Base-by-base conservation (phyloP, 2,888 invertebrate genomes). In the Lepidochrysops patricia region DNA sequence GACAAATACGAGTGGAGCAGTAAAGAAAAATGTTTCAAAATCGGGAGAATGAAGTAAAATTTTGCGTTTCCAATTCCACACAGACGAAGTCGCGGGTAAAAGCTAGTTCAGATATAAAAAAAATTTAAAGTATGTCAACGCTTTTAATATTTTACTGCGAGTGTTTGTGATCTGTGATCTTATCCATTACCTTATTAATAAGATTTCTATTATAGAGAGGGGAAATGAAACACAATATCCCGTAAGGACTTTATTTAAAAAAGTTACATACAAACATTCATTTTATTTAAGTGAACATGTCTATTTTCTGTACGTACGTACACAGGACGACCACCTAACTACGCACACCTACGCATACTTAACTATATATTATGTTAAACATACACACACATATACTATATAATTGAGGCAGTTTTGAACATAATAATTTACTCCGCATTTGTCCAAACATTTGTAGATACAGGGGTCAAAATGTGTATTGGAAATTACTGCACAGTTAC, bases 251-350 rank as follows among this genome's bases (percentile, higher is more conserved):
- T 86, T 81, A 83, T 78, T 83, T 84, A 85, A 60, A 88, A 89
- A 89, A 89, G 70, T 87, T 89, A 89, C 89, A 89, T 89, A 89
- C 82, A 89, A 89, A 89, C 89, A 89, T 83, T 83, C 84, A 89
- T 80, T 79, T 73, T 58, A 48, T 48, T 78, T 68, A 77, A 75
- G 73, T 76, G 79, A 80, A 80, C 77, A 71, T 72, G 69, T 71
- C 76, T 50, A 50, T 58, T 29, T 58, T 49, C 32, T 49, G 48
- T 29, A 58, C 29, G 26, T 57, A 50, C 58, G 48, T 27, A 49
- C 58, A 57, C 57, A 49, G 49, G 49, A 58, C 49, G 49, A 34
- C 49, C 49, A 34, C 32, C 49, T 32, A 32, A 12, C 58, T 58
- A 58, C 58, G 27, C 57, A 35, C 29, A 62, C 60, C 54, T 52